Evolutionary conservation across 2,888 invertebrate genomes (phyloP), one percentile per base, ranked within the genome.

Genomic region (Oxyteleia sp.): DNA sequence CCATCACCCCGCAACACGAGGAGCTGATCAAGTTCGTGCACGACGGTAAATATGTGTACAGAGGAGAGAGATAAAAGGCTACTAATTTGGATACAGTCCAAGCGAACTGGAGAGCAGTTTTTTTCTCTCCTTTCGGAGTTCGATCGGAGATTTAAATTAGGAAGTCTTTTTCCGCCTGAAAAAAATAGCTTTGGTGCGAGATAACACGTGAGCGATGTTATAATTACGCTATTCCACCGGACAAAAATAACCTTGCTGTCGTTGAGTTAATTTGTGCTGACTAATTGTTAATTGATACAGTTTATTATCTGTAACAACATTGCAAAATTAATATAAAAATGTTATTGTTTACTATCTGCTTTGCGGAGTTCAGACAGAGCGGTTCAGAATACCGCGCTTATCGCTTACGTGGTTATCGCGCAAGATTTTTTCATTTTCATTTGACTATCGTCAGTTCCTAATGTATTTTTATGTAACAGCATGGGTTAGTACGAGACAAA

Each of bases 21-120:
- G 97, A 97, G 94, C 96, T 98, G 87, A 96, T 98, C 90, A 96
- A 96, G 94, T 98, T 95, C 94, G 96, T 98, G 90, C 96, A 96
- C 93, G 97, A 97, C 93, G 97, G 97, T 98, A 94, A 96, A 91
- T 90, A 82, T 66, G 45, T 43, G 64, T 4, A 2, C 68, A n/a
- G n/a, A 69, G 38, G 2, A 13, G 29, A 16, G 4, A 10, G 18
- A 74, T 15, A 4, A 38, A 47, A 35, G 35, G 18, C 20, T 20
- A 13, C 41, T 16, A 47, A 51, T 71, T 51, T 71, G 49, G 57
- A 55, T 29, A 13, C 18, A 16, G 16, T 64, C 64, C 64, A 64
- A 64, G 7, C n/a, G 2, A 43, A 41, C 16, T 57, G 38, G 35
- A 57, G 15, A 49, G 18, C 4, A 13, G 4, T 0, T 35, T 18